Base-by-base conservation (phyloP, 2,888 invertebrate genomes). In the Andrena bucephala region DNA sequence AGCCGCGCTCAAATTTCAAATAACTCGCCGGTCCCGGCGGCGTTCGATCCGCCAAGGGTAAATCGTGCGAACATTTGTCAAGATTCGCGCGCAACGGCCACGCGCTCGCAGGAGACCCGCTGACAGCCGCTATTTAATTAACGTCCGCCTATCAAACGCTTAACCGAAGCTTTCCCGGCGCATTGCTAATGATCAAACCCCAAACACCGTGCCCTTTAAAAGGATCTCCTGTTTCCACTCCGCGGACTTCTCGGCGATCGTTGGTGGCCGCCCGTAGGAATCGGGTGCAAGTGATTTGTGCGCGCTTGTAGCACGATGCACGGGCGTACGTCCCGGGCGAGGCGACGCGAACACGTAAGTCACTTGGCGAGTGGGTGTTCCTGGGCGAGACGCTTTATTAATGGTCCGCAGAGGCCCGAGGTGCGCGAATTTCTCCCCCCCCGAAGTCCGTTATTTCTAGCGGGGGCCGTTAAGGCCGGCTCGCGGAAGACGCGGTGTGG, bases 381-480 rank as follows among this genome's bases (percentile, higher is more conserved):
- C 69, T 70, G 57, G 52, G 68, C 73, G 57, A 73, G 42, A 72
- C 72, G 78, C 81, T 85, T 85, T 87, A 87, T 87, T 87, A 87
- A 87, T 82, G 87, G 82, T 70, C 74, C 76, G 85, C 84, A 76
- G 83, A 84, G 80, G 74, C 36, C 70, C 71, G 77, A 81, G 80
- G 85, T 85, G 78, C 82, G 80, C 84, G 84, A 87, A 87, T 74
- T 85, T 84, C 84, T 72, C 70, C 71, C 71, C 71, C 71, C 63
- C 20, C 81, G 73, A 73, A 78, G 83, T 84, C 75, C 75, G 84
- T 85, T 87, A 86, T 87, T 87, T 70, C 65, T 54, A 70, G 69
- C 69, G 20, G 6, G 42, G 16, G 29, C 65, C 36, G 63, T 65
- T 59, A 59, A 59, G 48, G 67, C 48, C 57, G 60, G 20, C 29